Conservation (phyloP, 2,888 invertebrate species). For the Amphiduros pacificus region DNA sequence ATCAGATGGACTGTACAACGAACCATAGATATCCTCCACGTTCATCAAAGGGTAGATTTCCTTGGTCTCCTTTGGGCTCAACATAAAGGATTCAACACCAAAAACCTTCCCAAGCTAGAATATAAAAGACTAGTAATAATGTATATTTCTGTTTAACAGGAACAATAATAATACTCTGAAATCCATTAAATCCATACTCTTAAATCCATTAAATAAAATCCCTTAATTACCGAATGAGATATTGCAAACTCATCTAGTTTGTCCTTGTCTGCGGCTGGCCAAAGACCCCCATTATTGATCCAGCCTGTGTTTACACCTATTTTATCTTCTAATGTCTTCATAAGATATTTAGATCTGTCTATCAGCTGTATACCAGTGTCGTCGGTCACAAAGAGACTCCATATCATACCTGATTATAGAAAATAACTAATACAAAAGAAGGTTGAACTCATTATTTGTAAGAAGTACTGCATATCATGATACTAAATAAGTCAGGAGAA, state of each 20-base stretch:
- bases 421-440: too few relatives aligned
- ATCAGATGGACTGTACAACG: slow-evolving; percentile 78
- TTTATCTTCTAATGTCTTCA: slow-evolving; percentile 72
- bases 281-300: slow-evolving; percentile 87
- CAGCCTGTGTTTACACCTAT: slow-evolving; percentile 82
- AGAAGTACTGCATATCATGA: too few relatives aligned
- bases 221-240: too few relatives aligned
- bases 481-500: too few relatives aligned
- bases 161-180: too few relatives aligned
- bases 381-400: slow-evolving; percentile 80
- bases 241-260: slow-evolving; percentile 81
- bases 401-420: slow-evolving; percentile 70
- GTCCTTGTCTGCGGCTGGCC: slow-evolving; percentile 77
- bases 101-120: slow-evolving; percentile 71
- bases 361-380: slow-evolving; percentile 84
- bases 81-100: slow-evolving; percentile 75
- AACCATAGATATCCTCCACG: slow-evolving; percentile 72
- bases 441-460: too few relatives aligned
- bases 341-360: slow-evolving; percentile 70
- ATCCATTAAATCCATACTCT: too few relatives aligned
- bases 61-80: slow-evolving; percentile 74
- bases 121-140: too few relatives aligned
- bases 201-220: too few relatives aligned
- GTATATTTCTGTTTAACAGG: too few relatives aligned
- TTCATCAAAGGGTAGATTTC: slow-evolving; percentile 78